Evolutionary conservation across 2,888 invertebrate species (phyloP).

Genomic region (Agrochola litura): DNA sequence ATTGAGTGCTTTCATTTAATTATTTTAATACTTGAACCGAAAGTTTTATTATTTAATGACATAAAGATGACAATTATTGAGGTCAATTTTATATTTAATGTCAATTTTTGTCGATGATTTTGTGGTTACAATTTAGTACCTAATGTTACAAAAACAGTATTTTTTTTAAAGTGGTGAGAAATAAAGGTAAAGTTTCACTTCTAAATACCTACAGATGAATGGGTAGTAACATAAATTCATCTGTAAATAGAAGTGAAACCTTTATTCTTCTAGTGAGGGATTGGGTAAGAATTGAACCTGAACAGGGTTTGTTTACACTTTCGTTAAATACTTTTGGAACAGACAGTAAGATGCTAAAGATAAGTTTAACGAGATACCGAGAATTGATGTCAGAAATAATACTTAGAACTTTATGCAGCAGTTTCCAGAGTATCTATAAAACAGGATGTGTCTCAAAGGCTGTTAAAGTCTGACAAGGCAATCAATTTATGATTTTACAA

Average conservation of each 20-base stretch:
- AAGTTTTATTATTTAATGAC: too few relatives aligned
- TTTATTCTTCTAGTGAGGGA: neutral
- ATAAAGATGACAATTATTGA: too few relatives aligned
- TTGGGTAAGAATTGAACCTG: neutral
- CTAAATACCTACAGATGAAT: neutral
- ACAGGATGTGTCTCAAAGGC: neutral
- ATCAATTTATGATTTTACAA: neutral
- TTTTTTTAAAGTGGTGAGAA: too few relatives aligned
- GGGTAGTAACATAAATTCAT: neutral
- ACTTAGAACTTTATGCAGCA: constrained; percentile 11
- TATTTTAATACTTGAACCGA: too few relatives aligned
- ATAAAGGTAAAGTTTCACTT: neutral
- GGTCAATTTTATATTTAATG: too few relatives aligned
- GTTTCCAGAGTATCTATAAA: constrained; percentile 8
- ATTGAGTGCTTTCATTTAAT: too few relatives aligned
- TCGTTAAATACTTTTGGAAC: neutral
- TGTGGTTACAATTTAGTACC: too few relatives aligned
- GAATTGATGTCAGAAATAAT: constrained; percentile 18
- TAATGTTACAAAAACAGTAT: too few relatives aligned
- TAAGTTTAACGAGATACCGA: constrained; percentile 9
- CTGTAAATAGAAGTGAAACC: neutral
- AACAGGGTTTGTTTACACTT: neutral
- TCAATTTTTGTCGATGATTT: too few relatives aligned
- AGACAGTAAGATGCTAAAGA: neutral
- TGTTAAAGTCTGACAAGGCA: neutral